Evolutionary conservation across 1,140 invertebrate genomes (phyloP).

Genomic region (Notospermus geniculatus): DNA sequence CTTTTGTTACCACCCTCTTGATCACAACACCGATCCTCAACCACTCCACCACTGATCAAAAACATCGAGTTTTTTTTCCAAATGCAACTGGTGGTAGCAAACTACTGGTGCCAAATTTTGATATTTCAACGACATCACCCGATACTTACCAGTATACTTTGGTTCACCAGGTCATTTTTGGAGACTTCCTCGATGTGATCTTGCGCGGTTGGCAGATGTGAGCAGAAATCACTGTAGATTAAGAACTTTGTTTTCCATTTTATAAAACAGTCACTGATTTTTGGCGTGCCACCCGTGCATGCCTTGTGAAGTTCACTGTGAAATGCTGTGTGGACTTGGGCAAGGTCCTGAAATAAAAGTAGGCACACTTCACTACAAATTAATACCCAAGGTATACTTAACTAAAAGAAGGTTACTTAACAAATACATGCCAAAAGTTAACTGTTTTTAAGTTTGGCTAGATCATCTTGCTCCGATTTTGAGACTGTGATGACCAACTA

Average conservation of each 20-base stretch:
- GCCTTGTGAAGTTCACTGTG: conserved; percentile 76
- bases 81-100: no score
- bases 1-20: no score
- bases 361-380: background rate
- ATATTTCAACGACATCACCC: no score
- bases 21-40: no score
- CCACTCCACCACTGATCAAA: no score
- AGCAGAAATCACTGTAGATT: conserved; percentile 93
- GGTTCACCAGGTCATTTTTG: conserved; percentile 62
- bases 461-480: no score
- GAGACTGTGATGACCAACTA: no score
- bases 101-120: background rate
- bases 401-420: no score
- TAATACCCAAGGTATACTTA: no score
- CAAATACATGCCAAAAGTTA: no score
- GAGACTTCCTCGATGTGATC: conserved; percentile 73
- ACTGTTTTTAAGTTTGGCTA: no score
- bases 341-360: conserved; percentile 67
- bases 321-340: conserved; percentile 82
- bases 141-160: conserved; percentile 60
- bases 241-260: conserved; percentile 87
- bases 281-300: conserved; percentile 48
- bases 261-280: conserved; percentile 72
- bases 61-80: no score
- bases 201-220: conserved; percentile 82